Conservation (phyloP, 2,797 vertebrate species). For the Myotis myotis region DNA sequence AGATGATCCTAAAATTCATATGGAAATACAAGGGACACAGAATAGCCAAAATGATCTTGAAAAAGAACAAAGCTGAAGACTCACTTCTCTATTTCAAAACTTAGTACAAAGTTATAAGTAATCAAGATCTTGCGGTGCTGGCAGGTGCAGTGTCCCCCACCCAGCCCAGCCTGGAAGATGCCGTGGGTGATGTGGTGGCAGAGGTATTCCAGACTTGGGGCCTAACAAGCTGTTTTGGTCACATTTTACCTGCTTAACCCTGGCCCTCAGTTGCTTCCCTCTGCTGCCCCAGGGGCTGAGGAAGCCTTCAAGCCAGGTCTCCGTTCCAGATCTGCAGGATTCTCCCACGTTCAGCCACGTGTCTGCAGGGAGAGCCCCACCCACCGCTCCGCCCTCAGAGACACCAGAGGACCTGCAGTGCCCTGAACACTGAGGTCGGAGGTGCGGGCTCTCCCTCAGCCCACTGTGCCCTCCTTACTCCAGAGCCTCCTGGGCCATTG, state of each 20-base stretch:
- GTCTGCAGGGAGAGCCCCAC: constrained; percentile 41
- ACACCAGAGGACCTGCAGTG: neutral
- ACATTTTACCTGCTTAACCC: constrained; percentile 67
- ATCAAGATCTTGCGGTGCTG: neutral
- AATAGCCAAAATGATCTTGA: neutral
- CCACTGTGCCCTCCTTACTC: neutral
- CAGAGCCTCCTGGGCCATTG: neutral
- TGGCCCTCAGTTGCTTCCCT: constrained; percentile 47
- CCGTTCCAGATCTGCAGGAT: constrained; percentile 19
- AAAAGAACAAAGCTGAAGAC: neutral
- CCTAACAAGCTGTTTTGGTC: neutral
- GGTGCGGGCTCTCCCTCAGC: neutral
- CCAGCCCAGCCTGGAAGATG: neutral
- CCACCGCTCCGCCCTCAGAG: neutral
- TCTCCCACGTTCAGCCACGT: neutral
- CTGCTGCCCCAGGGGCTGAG: constrained; percentile 45
- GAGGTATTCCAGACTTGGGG: neutral
- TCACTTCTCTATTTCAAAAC: neutral
- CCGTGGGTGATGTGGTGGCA: neutral
- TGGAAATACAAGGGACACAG: neutral
- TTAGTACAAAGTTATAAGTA: neutral
- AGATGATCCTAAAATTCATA: neutral
- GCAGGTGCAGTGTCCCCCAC: neutral
- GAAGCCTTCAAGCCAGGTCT: neutral
- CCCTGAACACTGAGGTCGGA: constrained; percentile 46